Evolutionary conservation across 2,113 vertebrate species (phyloP).

Genomic region (Rhinoptilus africanus): DNA sequence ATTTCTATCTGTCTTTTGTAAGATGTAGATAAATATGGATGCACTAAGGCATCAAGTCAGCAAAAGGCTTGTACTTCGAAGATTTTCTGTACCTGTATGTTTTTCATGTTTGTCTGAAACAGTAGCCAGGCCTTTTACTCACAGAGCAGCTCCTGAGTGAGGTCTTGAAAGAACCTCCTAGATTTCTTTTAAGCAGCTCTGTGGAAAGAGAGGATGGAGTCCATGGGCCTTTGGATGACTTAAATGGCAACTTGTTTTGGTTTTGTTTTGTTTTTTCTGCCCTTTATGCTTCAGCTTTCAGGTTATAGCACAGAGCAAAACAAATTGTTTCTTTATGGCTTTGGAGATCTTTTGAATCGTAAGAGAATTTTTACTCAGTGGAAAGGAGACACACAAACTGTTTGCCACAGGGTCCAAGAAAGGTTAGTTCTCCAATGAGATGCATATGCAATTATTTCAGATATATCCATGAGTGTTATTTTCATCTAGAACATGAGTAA

Average conservation of each 20-base stretch:
- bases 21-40: neutral
- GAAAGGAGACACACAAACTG: neutral
- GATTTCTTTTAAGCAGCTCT: neutral
- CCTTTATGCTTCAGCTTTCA: neutral
- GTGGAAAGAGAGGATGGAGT: neutral
- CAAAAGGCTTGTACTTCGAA: neutral
- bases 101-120: neutral
- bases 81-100: neutral
- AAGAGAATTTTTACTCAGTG: neutral
- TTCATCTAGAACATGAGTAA: neutral
- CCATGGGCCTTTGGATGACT: neutral
- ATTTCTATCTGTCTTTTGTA: neutral
- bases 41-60: neutral
- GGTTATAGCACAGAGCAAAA: neutral
- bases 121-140: neutral
- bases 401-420: neutral
- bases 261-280: neutral
- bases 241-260: neutral
- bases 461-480: rapidly evolving
- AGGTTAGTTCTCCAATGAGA: neutral
- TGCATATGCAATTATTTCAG: neutral
- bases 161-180: neutral
- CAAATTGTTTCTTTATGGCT: neutral
- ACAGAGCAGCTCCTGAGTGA: neutral
- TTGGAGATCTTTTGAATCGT: neutral